These are phyloP conservation scores for Sarcophaga variegata DNA, from an alignment of 2,888 invertebrate species.

Conservation along the genomic window DNA sequence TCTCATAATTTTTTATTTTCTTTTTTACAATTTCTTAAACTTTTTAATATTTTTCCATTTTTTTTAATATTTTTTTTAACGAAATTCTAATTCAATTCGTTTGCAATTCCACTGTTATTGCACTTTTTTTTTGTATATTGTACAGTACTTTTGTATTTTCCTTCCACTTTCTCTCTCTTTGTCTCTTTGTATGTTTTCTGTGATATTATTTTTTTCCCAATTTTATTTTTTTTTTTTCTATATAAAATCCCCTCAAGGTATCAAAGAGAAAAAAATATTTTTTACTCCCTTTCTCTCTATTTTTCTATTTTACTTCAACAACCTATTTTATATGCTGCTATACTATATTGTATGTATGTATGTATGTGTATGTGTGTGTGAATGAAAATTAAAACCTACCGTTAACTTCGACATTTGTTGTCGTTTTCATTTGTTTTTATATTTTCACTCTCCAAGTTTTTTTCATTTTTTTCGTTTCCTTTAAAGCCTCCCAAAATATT, in stretches of 20 bases:
- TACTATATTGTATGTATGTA: not conserved
- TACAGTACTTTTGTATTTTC: constrained; percentile 23
- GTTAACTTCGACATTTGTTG: constrained; percentile 66
- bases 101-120: not conserved
- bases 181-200: not conserved
- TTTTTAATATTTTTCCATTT: not conserved
- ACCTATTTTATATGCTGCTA: not conserved
- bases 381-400: constrained; percentile 32
- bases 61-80: too few relatives aligned
- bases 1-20: not conserved
- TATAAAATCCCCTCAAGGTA: constrained; percentile 52
- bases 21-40: not conserved
- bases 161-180: not conserved
- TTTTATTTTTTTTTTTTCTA: constrained; percentile 12
- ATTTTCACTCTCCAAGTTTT: constrained; percentile 25
- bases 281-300: not conserved
- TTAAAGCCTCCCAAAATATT: constrained; percentile 32
- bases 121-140: not conserved
- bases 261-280: constrained; percentile 45
- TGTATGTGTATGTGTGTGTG: not conserved
- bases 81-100: too few relatives aligned
- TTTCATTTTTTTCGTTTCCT: constrained; percentile 8
- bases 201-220: constrained; percentile 5
- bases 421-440: constrained; percentile 26
- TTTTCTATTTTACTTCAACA: not conserved